Evolutionary conservation across 2,797 vertebrate species (phyloP).

Genomic region (Cuculus canorus): DNA sequence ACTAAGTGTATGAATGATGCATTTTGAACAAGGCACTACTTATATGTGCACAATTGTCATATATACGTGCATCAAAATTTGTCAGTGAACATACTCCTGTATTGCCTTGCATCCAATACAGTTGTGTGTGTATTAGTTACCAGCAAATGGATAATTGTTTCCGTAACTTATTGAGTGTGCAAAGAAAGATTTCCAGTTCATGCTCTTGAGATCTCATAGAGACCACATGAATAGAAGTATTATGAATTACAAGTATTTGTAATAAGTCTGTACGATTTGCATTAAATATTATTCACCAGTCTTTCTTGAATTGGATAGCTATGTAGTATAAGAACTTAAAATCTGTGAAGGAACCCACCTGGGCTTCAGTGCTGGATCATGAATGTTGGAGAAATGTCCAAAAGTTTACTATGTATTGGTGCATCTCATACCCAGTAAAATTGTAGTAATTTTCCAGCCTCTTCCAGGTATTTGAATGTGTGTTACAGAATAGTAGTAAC

Average conservation of each 20-base stretch:
- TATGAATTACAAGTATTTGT: not conserved
- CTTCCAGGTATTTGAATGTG: not conserved
- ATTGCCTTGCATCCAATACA: not conserved
- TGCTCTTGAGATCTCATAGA: not conserved
- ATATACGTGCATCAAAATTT: not conserved
- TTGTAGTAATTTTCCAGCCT: not conserved
- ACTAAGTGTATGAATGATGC: not conserved
- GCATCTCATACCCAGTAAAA: not conserved
- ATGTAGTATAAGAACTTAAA: not conserved
- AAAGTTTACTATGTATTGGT: not conserved
- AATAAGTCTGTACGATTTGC: not conserved
- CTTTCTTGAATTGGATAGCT: not conserved
- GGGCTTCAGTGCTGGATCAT: not conserved
- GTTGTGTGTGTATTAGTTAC: not conserved
- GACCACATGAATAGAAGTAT: not conserved
- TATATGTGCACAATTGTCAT: not conserved
- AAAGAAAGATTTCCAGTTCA: not conserved
- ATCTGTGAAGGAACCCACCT: not conserved
- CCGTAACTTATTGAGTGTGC: not conserved
- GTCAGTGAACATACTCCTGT: not conserved
- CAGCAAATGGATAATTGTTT: not conserved
- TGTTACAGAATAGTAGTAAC: not conserved
- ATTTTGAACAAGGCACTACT: not conserved
- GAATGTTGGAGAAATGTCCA: not conserved
- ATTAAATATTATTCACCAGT: not conserved